phyloP scores from a whole-genome alignment of 2,888 invertebrate genomes.

The Geophilus truncorum region DNA sequence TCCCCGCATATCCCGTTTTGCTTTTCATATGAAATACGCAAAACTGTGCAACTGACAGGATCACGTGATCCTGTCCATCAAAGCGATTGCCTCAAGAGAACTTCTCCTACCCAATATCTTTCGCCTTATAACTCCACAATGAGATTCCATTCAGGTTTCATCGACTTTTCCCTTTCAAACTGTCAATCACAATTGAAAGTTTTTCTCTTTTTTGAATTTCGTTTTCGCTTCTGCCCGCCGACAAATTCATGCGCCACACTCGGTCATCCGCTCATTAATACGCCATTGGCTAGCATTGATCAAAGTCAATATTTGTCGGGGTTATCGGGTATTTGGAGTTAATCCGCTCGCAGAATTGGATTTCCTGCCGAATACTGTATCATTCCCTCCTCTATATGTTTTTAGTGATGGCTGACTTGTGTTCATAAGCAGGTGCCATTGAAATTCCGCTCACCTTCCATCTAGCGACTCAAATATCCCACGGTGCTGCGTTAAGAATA shows the following conservation, averaged over 20 bases:
- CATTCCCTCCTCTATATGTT: neutral
- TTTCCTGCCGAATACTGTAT: neutral
- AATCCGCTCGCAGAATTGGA: neutral
- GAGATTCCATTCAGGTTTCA: slow-evolving; percentile 11
- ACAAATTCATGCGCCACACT: too few relatives aligned
- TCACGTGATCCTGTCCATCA: slow-evolving; percentile 1
- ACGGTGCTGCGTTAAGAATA: neutral
- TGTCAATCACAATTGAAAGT: slow-evolving; percentile 8
- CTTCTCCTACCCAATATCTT: neutral
- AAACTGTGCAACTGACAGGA: neutral
- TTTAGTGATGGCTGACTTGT: neutral
- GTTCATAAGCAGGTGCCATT: neutral
- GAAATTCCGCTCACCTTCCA: neutral
- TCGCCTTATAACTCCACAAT: slow-evolving; percentile 16
- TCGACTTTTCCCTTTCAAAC: neutral
- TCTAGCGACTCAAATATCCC: slow-evolving; percentile 11
- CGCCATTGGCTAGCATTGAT: neutral
- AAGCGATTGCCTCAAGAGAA: neutral
- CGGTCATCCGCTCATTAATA: neutral
- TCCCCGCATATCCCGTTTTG: neutral
- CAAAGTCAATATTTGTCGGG: neutral
- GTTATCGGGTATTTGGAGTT: neutral
- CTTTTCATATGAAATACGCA: neutral
- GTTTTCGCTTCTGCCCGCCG: neutral
- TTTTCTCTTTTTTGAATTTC: neutral